phyloP scores from a whole-genome alignment of 2,888 invertebrate species.

The Gibbula magus region DNA sequence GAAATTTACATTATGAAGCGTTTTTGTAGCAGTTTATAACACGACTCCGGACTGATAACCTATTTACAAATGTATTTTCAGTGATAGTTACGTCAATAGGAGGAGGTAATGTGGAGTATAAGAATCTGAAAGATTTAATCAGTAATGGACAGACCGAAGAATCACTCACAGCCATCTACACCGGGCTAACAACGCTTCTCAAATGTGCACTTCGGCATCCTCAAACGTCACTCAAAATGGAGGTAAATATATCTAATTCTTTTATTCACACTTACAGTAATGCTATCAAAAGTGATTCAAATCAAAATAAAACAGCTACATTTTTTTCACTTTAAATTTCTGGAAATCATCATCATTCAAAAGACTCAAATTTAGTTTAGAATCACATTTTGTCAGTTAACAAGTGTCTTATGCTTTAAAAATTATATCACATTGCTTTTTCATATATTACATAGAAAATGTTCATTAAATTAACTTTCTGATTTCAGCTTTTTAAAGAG shows the following conservation, averaged over 20 bases:
- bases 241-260: conserved; percentile 46
- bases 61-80: conserved; percentile 48
- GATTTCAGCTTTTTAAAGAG: conserved; percentile 64
- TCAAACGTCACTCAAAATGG: conserved; percentile 61
- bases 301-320: too few species aligned
- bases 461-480: conserved; percentile 16
- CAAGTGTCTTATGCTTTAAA: too few species aligned
- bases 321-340: too few species aligned
- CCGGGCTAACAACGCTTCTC: conserved; percentile 62
- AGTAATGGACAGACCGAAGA: conserved; percentile 58
- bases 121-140: conserved; percentile 54
- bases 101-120: conserved; percentile 54
- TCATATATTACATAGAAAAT: neutral
- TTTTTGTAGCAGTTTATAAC: neutral
- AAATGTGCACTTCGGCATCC: conserved; percentile 60
- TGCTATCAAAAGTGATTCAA: too few species aligned
- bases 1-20: too few species aligned
- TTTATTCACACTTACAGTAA: too few species aligned
- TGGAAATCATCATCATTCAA: too few species aligned
- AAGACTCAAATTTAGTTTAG: too few species aligned
- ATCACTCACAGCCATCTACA: conserved; percentile 58
- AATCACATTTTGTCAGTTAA: too few species aligned
- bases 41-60: too few species aligned
- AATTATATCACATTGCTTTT: neutral
- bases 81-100: conserved; percentile 61